Percentiles rank a stretch among this genome's conserved stretches.
Evolutionary conservation across 2,888 invertebrate species (phyloP).

Genomic region (Yponomeuta evonymella): DNA sequence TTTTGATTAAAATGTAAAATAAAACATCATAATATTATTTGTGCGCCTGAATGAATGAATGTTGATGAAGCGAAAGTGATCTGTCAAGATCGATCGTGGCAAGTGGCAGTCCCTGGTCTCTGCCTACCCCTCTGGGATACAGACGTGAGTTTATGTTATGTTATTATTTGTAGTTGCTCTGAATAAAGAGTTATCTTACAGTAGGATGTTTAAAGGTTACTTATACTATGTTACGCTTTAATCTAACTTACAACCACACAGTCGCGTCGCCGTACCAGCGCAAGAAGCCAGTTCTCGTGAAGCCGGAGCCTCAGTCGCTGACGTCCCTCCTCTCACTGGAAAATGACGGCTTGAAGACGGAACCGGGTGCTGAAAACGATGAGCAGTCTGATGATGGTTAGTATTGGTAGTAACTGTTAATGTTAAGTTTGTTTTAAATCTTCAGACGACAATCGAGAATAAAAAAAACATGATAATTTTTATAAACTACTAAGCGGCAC

Average conservation of each 20-base stretch:
- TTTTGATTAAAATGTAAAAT: too few relatives aligned
- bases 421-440: not conserved
- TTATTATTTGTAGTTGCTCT: too few relatives aligned
- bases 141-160: too few relatives aligned
- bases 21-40: too few relatives aligned
- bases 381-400: slow-evolving; percentile 15
- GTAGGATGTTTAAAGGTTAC: too few relatives aligned
- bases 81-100: too few relatives aligned
- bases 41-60: too few relatives aligned
- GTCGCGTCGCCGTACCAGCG: slow-evolving; percentile 63
- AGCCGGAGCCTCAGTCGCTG: slow-evolving; percentile 47
- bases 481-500: not conserved
- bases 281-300: slow-evolving; percentile 46
- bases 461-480: not conserved
- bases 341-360: slow-evolving; percentile 46
- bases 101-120: too few relatives aligned
- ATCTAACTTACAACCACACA: slow-evolving; percentile 22
- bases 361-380: slow-evolving; percentile 29
- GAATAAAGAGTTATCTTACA: too few relatives aligned
- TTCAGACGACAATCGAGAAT: not conserved
- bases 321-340: slow-evolving; percentile 48
- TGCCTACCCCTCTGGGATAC: too few relatives aligned
- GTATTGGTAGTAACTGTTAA: not conserved
- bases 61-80: too few relatives aligned
- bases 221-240: too few relatives aligned